Base-by-base conservation (phyloP, 2,888 invertebrate genomes). In the Arge pagana region DNA sequence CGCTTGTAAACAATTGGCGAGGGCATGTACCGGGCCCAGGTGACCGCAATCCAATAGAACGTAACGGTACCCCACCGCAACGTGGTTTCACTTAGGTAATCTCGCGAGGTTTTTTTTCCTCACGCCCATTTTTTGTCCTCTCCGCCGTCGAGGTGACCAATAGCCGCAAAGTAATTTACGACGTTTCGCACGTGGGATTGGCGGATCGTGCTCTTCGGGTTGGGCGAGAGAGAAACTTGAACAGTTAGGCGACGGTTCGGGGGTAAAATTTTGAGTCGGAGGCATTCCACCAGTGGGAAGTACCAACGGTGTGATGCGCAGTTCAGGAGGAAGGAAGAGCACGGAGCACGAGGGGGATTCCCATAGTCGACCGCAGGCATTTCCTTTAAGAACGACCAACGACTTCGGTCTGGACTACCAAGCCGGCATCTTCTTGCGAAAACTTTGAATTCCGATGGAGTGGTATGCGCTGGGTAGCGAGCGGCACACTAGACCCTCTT, bases 361-460 rank as follows among this genome's bases (percentile, higher is more conserved):
- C 16, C 23, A 45, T 31, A 45, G 23, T 45, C 33, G 30, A 33
- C 45, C 45, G 45, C 45, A 45, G 45, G 45, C 45, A 45, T 45
- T 45, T 45, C 31, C 45, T 21, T 15, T 24, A 15, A 7, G 19
- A 15, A 33, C 24, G 45, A 45, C 33, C 23, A 33, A 45, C 42
- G 28, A 18, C 45, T 15, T 11, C 11, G 33, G 33, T 11, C 11
- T 11, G 33, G 45, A 33, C 23, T 19, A 33, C 45, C 45, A 15
- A 33, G 13, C 33, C 33, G 21, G 45, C 33, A 13, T 15, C 33
- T 15, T 45, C 23, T 45, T 33, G 33, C 16, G 33, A n/a, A 45
- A 31, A 45, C 35, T 45, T 45, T 45, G 45, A 45, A 45, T 45
- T 45, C 45, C 45, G n/a, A n/a, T 33, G 15, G 45, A 45, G 13